These are phyloP conservation scores for Blastobasis adustella DNA, from an alignment of 2,888 invertebrate species.

Conservation along the genomic window DNA sequence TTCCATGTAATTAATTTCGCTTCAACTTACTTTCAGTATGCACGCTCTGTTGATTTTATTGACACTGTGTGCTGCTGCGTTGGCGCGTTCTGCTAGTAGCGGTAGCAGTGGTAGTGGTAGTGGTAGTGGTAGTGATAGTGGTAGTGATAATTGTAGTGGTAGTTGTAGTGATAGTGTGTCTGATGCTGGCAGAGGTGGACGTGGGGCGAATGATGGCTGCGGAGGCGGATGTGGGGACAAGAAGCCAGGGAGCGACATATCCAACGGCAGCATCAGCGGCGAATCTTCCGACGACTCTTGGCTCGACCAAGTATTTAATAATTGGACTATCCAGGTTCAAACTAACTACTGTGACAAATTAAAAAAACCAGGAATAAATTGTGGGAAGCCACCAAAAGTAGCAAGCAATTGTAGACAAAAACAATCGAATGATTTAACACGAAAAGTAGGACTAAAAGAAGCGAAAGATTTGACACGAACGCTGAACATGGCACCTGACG, in stretches of 20 bases:
- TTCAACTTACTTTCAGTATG: slow-evolving; percentile 5
- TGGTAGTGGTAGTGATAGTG: not conserved
- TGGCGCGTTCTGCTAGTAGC: not conserved
- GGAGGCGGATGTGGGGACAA: not conserved
- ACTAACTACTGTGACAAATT: not conserved
- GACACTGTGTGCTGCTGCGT: not conserved
- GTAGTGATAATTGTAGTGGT: not conserved
- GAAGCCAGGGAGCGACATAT: not conserved
- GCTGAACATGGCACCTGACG: not conserved
- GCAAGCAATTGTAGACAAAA: not conserved
- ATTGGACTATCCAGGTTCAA: not conserved
- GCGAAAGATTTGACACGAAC: not conserved
- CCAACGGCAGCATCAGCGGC: not conserved
- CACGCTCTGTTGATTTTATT: not conserved
- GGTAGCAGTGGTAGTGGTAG: not conserved
- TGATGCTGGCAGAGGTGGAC: not conserved
- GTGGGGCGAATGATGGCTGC: not conserved
- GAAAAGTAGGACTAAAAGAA: slow-evolving; percentile 2
- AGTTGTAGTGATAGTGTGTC: not conserved
- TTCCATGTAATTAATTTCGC: not conserved
- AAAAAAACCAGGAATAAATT: not conserved
- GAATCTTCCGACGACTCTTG: not conserved
- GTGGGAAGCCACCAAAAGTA: not conserved
- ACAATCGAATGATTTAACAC: not conserved
- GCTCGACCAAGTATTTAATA: not conserved